Evolutionary conservation across 2,888 invertebrate species (phyloP).

Genomic region (Pterobdella sp.): DNA sequence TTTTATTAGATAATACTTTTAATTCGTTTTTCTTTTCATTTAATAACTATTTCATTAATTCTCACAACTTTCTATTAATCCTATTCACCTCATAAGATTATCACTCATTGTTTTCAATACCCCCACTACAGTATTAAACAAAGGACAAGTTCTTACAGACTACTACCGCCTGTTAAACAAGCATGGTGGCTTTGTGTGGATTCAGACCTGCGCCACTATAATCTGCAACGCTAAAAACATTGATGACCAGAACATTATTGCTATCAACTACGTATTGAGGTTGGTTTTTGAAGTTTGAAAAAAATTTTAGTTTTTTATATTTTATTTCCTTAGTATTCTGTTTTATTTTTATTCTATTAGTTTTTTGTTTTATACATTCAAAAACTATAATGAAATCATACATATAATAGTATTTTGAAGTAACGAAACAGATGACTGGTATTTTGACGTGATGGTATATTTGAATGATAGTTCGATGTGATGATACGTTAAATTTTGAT

Average conservation of each 20-base stretch:
- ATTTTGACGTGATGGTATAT: background rate
- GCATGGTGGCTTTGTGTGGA: conserved; percentile 88
- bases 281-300: conserved; percentile 47
- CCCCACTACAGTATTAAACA: conserved; percentile 55
- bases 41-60: background rate
- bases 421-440: background rate
- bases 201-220: conserved; percentile 92
- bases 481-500: background rate
- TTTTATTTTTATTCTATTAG: background rate
- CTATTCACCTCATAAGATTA: background rate
- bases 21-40: no score
- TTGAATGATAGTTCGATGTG: background rate
- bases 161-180: conserved; percentile 94
- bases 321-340: background rate
- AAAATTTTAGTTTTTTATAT: background rate
- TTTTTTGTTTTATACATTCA: background rate
- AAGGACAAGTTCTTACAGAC: conserved; percentile 90
- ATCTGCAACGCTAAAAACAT: conserved; percentile 90
- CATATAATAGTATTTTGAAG: no score
- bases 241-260: conserved; percentile 92
- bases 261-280: conserved; percentile 94
- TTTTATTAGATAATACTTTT: no score
- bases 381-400: background rate
- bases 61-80: background rate
- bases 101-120: background rate